phyloP scores from a whole-genome alignment of 2,113 vertebrate genomes.

The Genyomyrus donnyi region DNA sequence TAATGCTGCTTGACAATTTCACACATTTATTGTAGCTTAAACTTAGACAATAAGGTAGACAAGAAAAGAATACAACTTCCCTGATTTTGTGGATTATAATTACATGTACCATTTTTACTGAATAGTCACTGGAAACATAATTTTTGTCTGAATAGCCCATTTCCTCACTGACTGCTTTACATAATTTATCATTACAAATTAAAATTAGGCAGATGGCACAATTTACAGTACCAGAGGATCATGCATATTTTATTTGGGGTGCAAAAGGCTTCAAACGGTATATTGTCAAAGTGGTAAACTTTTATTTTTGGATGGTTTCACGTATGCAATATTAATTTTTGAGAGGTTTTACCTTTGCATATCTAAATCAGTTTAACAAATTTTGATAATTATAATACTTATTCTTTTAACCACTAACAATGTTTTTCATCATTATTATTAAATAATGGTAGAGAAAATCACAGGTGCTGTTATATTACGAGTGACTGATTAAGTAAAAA shows the following conservation, averaged over 20 bases:
- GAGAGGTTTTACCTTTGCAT: not conserved
- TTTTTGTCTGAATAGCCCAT: slow-evolving; percentile 2
- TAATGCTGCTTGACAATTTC: not conserved
- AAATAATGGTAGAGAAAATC: not conserved
- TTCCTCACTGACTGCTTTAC: slow-evolving; percentile 15
- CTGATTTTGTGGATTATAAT: not conserved
- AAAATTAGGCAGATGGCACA: slow-evolving; percentile 20
- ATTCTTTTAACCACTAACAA: not conserved
- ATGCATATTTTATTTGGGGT: slow-evolving; percentile 18
- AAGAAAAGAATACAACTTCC: not conserved
- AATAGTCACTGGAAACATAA: slow-evolving; percentile 9
- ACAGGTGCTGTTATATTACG: not conserved
- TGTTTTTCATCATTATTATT: slow-evolving; percentile 1
- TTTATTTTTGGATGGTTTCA: not conserved
- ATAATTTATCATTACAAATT: slow-evolving; percentile 27
- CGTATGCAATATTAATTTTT: not conserved
- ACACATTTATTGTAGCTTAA: not conserved
- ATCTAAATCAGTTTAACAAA: not conserved
- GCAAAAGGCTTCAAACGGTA: slow-evolving; percentile 1
- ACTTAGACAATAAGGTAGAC: not conserved
- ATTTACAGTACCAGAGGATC: slow-evolving; percentile 12
- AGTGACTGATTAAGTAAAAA: slow-evolving; percentile 16
- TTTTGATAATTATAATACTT: not conserved
- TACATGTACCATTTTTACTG: not conserved
- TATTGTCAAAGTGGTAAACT: not conserved